Evolutionary conservation across 1,140 invertebrate species (phyloP), one percentile per base, ranked within the genome.

Genomic region (Trichogramma pretiosum): DNA sequence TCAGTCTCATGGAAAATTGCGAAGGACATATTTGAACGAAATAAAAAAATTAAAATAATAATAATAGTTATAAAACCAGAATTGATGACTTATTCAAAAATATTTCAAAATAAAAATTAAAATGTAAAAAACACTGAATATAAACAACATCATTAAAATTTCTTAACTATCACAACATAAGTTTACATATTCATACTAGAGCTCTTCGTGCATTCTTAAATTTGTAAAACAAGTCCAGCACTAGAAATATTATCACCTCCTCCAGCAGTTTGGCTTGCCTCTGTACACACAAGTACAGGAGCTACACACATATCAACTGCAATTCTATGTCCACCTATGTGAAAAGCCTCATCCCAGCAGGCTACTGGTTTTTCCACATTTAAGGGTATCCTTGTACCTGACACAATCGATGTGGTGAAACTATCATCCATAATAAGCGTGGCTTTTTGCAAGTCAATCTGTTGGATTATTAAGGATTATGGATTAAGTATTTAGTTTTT

Each of bases 221-320:
- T 77, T 65, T 92, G 88, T 24, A 85, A 72, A 22, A 85, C 81
- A 4, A 92, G 64, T 16, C 87, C 88, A 8, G 88, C 86, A 24
- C 87, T 85, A 1, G 88, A 91, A 47, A 93, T 88, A 59, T 92
- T 93, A 63, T 93, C 89, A 2, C 89, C 89, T 11, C 87, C 88
- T 1, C 89, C 89, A 1, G 84, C 88, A 13, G 89, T 92, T 57
- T 91, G 81, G 35, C 81, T 77, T 2, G 86, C 85, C 54, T 87
- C 72, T 0, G 85, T 89, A 57, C 89, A 93, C 0, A 93, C 87
- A 5, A 92, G 65, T 3, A 89, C 87, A 2, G 89, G 88, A 1
- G 89, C 86, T 1, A 92, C 76, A 65, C 89, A 93, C 28, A 91
- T 79, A 53, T 86, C 72, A 8, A 85, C 76, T 34, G 75, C 50